phyloP scores from a whole-genome alignment of 1,140 invertebrate genomes.

The Papilio helenus region DNA sequence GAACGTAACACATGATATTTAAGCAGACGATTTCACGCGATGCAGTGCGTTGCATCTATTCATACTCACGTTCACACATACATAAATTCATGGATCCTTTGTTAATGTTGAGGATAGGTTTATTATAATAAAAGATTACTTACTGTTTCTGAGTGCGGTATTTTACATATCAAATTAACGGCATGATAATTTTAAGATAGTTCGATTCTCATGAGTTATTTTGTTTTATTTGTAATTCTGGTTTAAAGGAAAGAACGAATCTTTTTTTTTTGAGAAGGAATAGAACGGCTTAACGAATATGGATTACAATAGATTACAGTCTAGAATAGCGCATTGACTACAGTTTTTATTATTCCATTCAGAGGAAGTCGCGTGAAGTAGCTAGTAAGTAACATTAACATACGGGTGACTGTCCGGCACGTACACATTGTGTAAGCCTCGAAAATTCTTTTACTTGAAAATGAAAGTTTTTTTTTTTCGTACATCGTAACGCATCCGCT shows the following conservation, averaged over 20 bases:
- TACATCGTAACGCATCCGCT: conserved; percentile 45
- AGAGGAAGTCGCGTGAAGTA: too few relatives aligned
- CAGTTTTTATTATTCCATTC: too few relatives aligned
- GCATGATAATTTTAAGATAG: too few relatives aligned
- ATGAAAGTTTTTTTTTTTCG: conserved; percentile 56
- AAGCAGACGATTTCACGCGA: conserved; percentile 34
- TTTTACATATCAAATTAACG: too few relatives aligned
- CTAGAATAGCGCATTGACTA: too few relatives aligned
- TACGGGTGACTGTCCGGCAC: conserved; percentile 40
- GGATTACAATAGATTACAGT: too few relatives aligned
- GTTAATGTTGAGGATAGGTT: background rate
- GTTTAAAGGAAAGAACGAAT: too few relatives aligned
- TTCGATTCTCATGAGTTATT: too few relatives aligned
- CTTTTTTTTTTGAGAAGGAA: too few relatives aligned
- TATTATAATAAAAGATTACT: background rate
- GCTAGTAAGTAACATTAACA: background rate
- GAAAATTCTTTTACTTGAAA: conserved; percentile 53
- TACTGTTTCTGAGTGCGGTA: background rate
- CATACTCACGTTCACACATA: conserved; percentile 35
- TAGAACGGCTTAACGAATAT: too few relatives aligned
- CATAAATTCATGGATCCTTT: conserved; percentile 12
- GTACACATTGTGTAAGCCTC: conserved; percentile 49
- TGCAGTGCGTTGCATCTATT: conserved; percentile 32
- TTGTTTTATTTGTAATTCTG: too few relatives aligned
- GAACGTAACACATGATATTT: conserved; percentile 19